Evolutionary conservation across 2,797 vertebrate genomes (phyloP).

Genomic region (Antennarius maculatus): DNA sequence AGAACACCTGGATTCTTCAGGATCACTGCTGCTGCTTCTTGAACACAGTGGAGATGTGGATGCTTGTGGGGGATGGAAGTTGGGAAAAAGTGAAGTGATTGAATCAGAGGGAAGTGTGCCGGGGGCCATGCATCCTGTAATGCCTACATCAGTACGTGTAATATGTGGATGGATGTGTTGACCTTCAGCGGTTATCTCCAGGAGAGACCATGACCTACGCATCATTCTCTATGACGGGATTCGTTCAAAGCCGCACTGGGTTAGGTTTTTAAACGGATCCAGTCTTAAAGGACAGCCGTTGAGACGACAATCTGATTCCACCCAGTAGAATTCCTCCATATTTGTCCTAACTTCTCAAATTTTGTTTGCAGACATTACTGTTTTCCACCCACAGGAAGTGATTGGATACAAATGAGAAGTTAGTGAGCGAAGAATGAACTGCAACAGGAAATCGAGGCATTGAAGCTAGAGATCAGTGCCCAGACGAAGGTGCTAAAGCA

Average conservation of each 20-base stretch:
- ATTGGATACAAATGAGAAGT: not conserved
- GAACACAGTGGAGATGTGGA: constrained; percentile 37
- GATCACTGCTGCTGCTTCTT: constrained; percentile 37
- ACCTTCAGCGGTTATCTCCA: constrained; percentile 28
- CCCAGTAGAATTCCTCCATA: not conserved
- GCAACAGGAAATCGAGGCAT: too few species aligned
- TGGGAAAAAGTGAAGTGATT: constrained; percentile 1
- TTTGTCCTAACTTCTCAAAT: constrained; percentile 36
- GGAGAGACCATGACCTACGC: constrained; percentile 18
- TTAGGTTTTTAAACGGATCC: not conserved
- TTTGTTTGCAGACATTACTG: not conserved
- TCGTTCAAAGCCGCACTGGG: constrained; percentile 14
- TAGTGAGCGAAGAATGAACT: not conserved
- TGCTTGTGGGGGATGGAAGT: not conserved
- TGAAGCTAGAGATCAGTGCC: too few species aligned
- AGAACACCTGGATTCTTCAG: constrained; percentile 19
- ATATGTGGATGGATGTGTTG: constrained; percentile 19
- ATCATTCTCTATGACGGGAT: constrained; percentile 13
- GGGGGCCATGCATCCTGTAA: constrained; percentile 31
- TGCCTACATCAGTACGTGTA: constrained; percentile 17
- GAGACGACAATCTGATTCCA: constrained; percentile 4
- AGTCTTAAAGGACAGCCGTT: not conserved
- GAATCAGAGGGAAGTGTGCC: constrained; percentile 1
- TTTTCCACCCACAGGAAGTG: constrained; percentile 14
- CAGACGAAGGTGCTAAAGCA: too few species aligned